Percentiles rank a stretch among this genome's conserved stretches.
Evolutionary conservation across 2,888 invertebrate genomes (phyloP).

Genomic region (Meteorus colon): DNA sequence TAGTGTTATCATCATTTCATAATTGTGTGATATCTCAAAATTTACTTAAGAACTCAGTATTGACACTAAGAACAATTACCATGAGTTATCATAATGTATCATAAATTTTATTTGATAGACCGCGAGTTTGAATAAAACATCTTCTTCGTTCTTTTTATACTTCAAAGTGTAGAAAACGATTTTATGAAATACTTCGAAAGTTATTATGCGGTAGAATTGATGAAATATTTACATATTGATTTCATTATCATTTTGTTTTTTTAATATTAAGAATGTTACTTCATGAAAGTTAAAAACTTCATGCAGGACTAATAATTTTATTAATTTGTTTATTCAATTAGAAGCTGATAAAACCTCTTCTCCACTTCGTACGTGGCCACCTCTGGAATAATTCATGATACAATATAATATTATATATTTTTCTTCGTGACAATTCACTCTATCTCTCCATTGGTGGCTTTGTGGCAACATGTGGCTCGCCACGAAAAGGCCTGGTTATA

Average conservation of each 20-base stretch:
- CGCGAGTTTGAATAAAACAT: not conserved
- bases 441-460: not conserved
- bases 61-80: not conserved
- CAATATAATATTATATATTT: not conserved
- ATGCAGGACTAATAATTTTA: conserved; percentile 41
- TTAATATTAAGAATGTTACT: conserved; percentile 15
- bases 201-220: not conserved
- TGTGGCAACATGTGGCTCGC: not conserved
- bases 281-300: not conserved
- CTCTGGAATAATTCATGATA: not conserved
- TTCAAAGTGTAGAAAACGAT: conserved; percentile 14
- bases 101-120: conserved; percentile 15
- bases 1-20: not conserved
- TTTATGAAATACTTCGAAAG: not conserved
- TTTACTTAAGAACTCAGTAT: conserved; percentile 31
- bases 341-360: conserved; percentile 2
- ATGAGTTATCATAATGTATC: conserved; percentile 19
- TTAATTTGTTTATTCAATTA: not conserved
- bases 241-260: conserved; percentile 32
- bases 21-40: conserved; percentile 14
- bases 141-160: not conserved
- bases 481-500: not conserved
- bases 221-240: not conserved
- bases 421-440: conserved; percentile 21
- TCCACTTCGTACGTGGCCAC: not conserved